These are phyloP conservation scores for Buathra laborator DNA, from an alignment of 2,888 invertebrate genomes.

Conservation along the genomic window DNA sequence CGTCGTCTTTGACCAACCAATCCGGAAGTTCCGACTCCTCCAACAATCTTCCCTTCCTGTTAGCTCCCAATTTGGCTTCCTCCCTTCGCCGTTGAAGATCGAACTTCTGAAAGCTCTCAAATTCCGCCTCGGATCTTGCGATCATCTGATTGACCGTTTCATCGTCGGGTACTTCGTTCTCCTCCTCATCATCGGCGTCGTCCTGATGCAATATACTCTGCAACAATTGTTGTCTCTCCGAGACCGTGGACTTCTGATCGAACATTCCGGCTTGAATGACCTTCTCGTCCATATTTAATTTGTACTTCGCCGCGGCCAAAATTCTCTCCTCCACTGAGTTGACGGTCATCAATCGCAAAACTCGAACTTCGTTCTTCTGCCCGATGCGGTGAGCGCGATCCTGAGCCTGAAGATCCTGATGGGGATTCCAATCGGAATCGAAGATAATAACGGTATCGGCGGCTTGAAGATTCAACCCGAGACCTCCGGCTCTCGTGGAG, in stretches of 20 bases:
- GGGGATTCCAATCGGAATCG: constrained; percentile 99
- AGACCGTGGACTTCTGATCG: constrained; percentile 99
- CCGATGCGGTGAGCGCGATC: constrained; percentile 99
- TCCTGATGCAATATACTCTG: constrained; percentile 98
- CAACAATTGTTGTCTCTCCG: constrained; percentile 97
- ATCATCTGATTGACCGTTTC: constrained; percentile 99
- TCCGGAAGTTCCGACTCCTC: constrained; percentile 98
- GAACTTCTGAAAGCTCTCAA: constrained; percentile 96
- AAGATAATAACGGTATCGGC: constrained; percentile 99
- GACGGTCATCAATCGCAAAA: constrained; percentile 98
- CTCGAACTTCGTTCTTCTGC: constrained; percentile 99
- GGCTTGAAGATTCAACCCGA: constrained; percentile 98
- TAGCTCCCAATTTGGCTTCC: constrained; percentile 90
- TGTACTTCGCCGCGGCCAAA: constrained; percentile 98
- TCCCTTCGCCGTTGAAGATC: constrained; percentile 95
- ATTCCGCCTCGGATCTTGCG: constrained; percentile 97
- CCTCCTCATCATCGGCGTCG: constrained; percentile 97
- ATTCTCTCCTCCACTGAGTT: constrained; percentile 99
- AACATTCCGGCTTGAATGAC: constrained; percentile 99
- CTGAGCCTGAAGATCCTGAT: constrained; percentile 99
- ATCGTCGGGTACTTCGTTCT: constrained; percentile 99
- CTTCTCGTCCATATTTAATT: constrained; percentile 99
- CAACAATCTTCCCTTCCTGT: constrained; percentile 94
- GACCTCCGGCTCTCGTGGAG: constrained; percentile 98
- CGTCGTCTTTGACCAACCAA: constrained; percentile 97